A percentile compares a stretch with the other conserved stretches of the same genome.
phyloP scores from a whole-genome alignment of 2,888 invertebrate species.

The Pterobdella sp. region DNA sequence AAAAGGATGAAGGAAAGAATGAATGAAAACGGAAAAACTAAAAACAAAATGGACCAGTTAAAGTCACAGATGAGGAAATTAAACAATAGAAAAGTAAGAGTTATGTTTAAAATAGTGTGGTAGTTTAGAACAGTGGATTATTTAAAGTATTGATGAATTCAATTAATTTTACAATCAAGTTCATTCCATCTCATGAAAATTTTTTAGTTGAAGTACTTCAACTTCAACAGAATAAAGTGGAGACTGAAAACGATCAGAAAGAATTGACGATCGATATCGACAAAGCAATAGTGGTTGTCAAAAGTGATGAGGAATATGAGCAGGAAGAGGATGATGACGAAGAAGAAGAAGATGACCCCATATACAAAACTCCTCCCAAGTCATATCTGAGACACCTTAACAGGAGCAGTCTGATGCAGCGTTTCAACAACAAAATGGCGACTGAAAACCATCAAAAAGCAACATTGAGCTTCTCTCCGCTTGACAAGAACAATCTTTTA shows the following conservation, averaged over 20 bases:
- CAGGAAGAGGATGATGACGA: not conserved
- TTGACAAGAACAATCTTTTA: too few relatives aligned
- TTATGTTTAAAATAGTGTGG: too few relatives aligned
- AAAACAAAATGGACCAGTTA: conserved; percentile 52
- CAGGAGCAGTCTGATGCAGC: not conserved
- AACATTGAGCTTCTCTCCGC: too few relatives aligned
- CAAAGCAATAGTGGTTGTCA: too few relatives aligned
- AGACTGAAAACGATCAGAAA: too few relatives aligned
- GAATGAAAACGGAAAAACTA: conserved; percentile 28
- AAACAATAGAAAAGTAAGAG: conserved; percentile 42
- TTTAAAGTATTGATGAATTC: not conserved
- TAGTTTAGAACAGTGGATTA: too few relatives aligned
- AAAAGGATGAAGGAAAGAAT: conserved; percentile 24
- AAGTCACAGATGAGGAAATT: conserved; percentile 48
- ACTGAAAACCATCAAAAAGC: too few relatives aligned
- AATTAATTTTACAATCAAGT: not conserved
- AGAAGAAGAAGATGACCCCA: not conserved
- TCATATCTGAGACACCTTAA: conserved; percentile 2
- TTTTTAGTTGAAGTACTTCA: too few relatives aligned
- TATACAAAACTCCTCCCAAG: not conserved
- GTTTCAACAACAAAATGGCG: not conserved
- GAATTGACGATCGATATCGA: too few relatives aligned
- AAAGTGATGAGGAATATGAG: not conserved
- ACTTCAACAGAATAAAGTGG: too few relatives aligned
- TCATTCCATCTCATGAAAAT: not conserved